Conservation (phyloP, 2,888 invertebrate genomes). For the Carabus problematicus region DNA sequence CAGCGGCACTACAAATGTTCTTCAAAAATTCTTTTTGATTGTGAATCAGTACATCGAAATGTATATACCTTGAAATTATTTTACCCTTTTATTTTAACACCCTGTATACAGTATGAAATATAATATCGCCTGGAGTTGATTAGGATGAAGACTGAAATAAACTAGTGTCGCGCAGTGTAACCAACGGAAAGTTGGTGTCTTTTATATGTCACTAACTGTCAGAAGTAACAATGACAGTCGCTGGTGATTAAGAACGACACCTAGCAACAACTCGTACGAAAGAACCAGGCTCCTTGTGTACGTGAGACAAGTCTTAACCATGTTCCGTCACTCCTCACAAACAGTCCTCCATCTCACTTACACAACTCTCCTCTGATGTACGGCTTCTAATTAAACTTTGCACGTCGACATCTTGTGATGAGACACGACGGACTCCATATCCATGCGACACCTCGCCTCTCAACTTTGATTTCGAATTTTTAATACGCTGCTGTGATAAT, state of each 20-base stretch:
- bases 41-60: no score
- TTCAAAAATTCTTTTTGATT: no score
- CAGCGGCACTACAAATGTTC: no score
- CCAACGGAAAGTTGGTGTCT: conserved; percentile 31
- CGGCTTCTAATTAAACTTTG: conserved; percentile 31
- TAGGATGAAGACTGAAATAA: background rate
- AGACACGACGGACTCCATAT: conserved; percentile 13
- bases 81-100: no score
- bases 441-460: conserved; percentile 6
- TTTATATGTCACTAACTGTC: conserved; percentile 40
- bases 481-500: conserved; percentile 25
- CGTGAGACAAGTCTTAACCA: conserved; percentile 5
- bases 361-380: conserved; percentile 25
- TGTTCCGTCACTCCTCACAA: background rate
- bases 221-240: conserved; percentile 38
- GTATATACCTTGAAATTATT: no score
- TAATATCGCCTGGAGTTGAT: no score
- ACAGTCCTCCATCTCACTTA: conserved; percentile 8
- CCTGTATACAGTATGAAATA: no score
- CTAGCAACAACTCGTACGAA: conserved; percentile 3
- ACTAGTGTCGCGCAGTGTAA: conserved; percentile 19
- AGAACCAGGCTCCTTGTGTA: conserved; percentile 9
- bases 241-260: conserved; percentile 41
- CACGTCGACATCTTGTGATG: conserved; percentile 25
- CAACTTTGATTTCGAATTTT: conserved; percentile 33